Evolutionary conservation across 1,140 invertebrate genomes (phyloP).

Genomic region (Oncopodura yosiiana): DNA sequence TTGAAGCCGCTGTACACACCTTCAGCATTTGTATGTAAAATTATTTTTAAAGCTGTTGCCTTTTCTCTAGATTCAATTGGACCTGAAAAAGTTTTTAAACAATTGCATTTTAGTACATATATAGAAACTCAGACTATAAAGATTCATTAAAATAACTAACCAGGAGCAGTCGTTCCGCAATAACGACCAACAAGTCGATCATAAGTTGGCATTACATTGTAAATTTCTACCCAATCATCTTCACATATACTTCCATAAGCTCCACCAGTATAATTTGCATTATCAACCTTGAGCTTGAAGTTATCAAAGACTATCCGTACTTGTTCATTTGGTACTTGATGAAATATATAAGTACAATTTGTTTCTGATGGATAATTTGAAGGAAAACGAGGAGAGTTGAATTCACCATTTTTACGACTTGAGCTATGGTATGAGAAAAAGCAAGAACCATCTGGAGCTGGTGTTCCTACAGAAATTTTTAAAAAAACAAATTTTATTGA

Average conservation of each 20-base stretch:
- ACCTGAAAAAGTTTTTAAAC: too few relatives aligned
- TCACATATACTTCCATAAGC: constrained; percentile 57
- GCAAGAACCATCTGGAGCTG: constrained; percentile 76
- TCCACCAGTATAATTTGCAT: constrained; percentile 43
- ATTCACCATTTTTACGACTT: constrained; percentile 72
- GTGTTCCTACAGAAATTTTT: constrained; percentile 54
- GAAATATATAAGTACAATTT: constrained; percentile 84
- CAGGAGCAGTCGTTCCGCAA: constrained; percentile 37
- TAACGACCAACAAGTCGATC: constrained; percentile 68
- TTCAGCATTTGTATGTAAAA: constrained; percentile 71
- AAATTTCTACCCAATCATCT: constrained; percentile 88
- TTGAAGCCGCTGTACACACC: constrained; percentile 82
- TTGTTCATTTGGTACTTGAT: constrained; percentile 75
- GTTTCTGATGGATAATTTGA: constrained; percentile 87
- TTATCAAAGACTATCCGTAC: constrained; percentile 85
- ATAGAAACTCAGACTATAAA: constrained; percentile 33
- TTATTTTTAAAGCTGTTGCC: constrained; percentile 67
- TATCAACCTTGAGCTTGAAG: constrained; percentile 72
- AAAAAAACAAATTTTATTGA: not conserved
- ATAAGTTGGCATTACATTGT: constrained; percentile 70
- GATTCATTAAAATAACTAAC: not conserved
- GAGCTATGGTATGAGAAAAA: constrained; percentile 81
- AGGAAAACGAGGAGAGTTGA: constrained; percentile 92
- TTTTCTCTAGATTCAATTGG: constrained; percentile 80
- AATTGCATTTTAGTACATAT: constrained; percentile 63